A percentile compares a stretch with the other conserved stretches of the same genome.
phyloP scores from a whole-genome alignment of 2,797 vertebrate genomes.

The Ceryle rudis region DNA sequence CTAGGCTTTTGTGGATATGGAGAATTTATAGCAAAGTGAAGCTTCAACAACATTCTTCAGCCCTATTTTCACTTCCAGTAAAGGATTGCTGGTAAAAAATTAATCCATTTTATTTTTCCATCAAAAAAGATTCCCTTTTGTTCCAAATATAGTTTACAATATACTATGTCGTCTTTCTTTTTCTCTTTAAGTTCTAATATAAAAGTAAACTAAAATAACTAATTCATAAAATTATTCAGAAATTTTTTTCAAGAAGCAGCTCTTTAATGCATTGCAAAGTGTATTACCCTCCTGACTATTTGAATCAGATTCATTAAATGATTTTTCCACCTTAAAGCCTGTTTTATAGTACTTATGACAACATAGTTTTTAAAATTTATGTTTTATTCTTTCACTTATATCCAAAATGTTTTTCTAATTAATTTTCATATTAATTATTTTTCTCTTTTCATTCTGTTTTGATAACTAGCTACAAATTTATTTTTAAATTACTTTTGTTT shows the following conservation, averaged over 20 bases:
- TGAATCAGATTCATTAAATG: not conserved
- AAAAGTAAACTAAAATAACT: not conserved
- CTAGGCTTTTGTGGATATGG: not conserved
- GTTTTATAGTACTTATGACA: not conserved
- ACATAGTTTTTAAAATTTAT: not conserved
- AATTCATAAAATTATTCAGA: not conserved
- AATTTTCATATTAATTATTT: not conserved
- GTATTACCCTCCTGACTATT: not conserved
- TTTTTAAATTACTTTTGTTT: not conserved
- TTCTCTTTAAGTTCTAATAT: not conserved
- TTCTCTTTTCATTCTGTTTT: not conserved
- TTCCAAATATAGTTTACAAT: not conserved
- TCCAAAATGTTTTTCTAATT: not conserved
- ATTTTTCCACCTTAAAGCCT: not conserved
- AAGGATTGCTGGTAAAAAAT: not conserved
- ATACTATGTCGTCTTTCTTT: not conserved
- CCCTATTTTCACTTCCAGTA: not conserved
- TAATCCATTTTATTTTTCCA: not conserved
- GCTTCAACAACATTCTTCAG: not conserved
- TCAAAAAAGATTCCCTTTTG: not conserved
- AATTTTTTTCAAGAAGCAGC: not conserved
- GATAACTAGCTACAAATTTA: not conserved
- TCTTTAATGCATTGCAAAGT: not conserved
- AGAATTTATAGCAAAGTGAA: not conserved
- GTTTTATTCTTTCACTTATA: not conserved